phyloP scores from a whole-genome alignment of 37 sponge, comb jelly and placozoan genomes.

The Amphimedon queenslandica region DNA sequence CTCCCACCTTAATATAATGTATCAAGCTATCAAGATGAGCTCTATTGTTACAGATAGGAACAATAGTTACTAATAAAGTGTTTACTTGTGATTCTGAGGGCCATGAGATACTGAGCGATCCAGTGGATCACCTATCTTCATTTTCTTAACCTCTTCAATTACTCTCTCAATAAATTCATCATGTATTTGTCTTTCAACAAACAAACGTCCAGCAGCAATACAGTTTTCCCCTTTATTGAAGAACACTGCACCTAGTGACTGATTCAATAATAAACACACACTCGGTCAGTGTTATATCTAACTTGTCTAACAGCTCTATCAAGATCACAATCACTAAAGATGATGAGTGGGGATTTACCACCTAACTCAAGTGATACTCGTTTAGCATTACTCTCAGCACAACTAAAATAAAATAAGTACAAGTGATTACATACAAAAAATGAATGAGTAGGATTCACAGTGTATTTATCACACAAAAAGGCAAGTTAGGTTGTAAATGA shows the following conservation, averaged over 20 bases:
- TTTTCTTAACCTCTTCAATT: conserved; percentile 85
- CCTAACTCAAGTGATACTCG: conserved; percentile 91
- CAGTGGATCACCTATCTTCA: conserved; percentile 95
- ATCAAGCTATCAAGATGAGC: conserved; percentile 75
- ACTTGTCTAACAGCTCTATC: conserved; percentile 89
- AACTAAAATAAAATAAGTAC: conserved; percentile 13
- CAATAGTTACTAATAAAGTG: not conserved
- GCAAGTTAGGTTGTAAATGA: too few species aligned
- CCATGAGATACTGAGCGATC: conserved; percentile 82
- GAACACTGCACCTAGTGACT: conserved; percentile 49
- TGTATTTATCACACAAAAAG: too few species aligned
- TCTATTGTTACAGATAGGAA: conserved; percentile 23
- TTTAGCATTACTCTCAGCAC: conserved; percentile 86
- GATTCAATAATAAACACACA: not conserved
- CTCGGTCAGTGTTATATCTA: not conserved
- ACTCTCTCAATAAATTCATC: conserved; percentile 81
- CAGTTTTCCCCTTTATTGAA: conserved; percentile 99
- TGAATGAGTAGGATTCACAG: too few species aligned
- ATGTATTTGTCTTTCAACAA: conserved; percentile 84
- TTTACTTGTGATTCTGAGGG: conserved; percentile 90
- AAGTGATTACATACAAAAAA: too few species aligned
- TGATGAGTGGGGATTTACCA: conserved; percentile 93
- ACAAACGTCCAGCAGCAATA: conserved; percentile 92
- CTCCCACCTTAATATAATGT: conserved; percentile 67
- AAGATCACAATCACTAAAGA: conserved; percentile 86